phyloP scores from a whole-genome alignment of 2,113 vertebrate species.

The Micronycteris hirsuta region DNA sequence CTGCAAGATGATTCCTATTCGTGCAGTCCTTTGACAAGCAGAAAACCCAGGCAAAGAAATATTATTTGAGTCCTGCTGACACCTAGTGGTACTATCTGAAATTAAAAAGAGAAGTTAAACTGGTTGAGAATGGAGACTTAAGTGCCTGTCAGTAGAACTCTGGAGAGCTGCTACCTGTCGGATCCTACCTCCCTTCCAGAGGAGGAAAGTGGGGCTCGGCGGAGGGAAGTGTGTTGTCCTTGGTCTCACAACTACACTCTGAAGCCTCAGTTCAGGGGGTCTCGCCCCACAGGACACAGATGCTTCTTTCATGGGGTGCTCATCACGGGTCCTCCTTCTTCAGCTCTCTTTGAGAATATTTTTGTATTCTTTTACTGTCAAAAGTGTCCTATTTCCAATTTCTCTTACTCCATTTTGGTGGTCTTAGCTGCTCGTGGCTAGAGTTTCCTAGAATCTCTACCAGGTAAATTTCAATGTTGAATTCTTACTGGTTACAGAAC shows the following conservation, averaged over 20 bases:
- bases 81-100: conserved; percentile 45
- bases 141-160: not conserved
- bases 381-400: not conserved
- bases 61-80: conserved; percentile 63
- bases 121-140: not conserved
- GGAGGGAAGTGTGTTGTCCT: not conserved
- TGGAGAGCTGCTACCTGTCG: not conserved
- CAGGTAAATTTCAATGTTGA: not conserved
- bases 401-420: not conserved
- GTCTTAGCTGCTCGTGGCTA: not conserved
- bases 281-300: not conserved
- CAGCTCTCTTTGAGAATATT: not conserved
- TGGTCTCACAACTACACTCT: not conserved
- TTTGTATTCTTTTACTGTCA: not conserved
- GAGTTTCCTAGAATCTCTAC: not conserved
- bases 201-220: not conserved
- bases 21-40: not conserved
- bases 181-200: not conserved
- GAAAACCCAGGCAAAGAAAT: not conserved
- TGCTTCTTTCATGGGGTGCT: not conserved
- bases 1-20: not conserved
- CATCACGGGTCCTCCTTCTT: not conserved
- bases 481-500: not conserved
- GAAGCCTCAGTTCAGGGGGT: not conserved
- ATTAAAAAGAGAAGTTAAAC: not conserved